A percentile compares a stretch with the other conserved stretches of the same genome.
Evolutionary conservation across 2,797 vertebrate species (phyloP).

Genomic region (Rachycentron canadum): DNA sequence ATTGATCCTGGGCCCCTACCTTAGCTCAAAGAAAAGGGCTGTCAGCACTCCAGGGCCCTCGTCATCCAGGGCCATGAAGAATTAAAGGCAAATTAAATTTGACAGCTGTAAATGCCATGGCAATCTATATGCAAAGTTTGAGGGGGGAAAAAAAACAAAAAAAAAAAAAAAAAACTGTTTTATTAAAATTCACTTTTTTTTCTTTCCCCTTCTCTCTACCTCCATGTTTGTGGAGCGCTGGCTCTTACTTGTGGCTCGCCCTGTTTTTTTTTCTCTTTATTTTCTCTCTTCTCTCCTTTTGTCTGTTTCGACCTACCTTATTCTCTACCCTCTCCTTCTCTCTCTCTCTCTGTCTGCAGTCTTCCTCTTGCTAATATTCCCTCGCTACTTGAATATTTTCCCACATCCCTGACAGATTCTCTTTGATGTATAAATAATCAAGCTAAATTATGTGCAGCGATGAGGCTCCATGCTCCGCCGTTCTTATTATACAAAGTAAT

Average conservation of each 20-base stretch:
- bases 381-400: conserved; percentile 91
- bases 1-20: conserved; percentile 93
- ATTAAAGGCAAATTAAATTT: conserved; percentile 99
- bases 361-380: conserved; percentile 87
- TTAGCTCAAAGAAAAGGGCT: conserved; percentile 94
- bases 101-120: conserved; percentile 97
- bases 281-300: conserved; percentile 12
- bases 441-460: conserved; percentile 94
- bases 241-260: conserved; percentile 78
- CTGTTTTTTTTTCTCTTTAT: conserved; percentile 37
- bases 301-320: conserved; percentile 20
- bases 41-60: conserved; percentile 90
- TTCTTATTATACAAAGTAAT: conserved; percentile 98
- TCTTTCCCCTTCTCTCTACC: conserved; percentile 85
- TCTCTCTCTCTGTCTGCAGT: conserved; percentile 38
- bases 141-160: conserved; percentile 8
- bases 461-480: conserved; percentile 88
- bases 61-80: conserved; percentile 93
- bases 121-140: conserved; percentile 99
- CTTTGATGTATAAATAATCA: conserved; percentile 99
- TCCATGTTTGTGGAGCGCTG: conserved; percentile 88
- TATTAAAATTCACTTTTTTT: conserved; percentile 93
- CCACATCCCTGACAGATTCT: conserved; percentile 90
- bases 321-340: conserved; percentile 11
- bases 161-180: conserved; percentile 82